A percentile compares a stretch with the other conserved stretches of the same genome.
These are phyloP conservation scores for Engraulis encrasicolus DNA, from an alignment of 2,113 vertebrate genomes.

Conservation along the genomic window DNA sequence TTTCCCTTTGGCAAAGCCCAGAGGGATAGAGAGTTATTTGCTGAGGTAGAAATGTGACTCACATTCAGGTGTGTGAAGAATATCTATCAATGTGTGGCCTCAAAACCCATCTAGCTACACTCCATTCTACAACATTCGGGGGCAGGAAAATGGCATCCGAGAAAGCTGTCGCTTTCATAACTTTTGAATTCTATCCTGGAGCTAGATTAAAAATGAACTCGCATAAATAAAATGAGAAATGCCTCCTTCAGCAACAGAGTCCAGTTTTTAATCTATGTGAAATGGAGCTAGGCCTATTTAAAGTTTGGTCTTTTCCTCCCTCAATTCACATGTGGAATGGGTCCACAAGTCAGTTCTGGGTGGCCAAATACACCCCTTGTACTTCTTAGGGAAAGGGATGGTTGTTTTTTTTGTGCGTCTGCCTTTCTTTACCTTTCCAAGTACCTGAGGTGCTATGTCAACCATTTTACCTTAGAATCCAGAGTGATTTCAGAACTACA, in stretches of 20 bases:
- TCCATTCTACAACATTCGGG: slow-evolving; percentile 15
- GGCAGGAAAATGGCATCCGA: background rate
- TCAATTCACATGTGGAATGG: background rate
- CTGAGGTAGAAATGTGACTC: slow-evolving; percentile 25
- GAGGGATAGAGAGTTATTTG: slow-evolving; percentile 19
- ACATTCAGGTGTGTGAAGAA: slow-evolving; percentile 22
- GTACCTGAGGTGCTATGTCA: no score
- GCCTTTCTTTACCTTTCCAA: no score
- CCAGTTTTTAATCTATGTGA: slow-evolving; percentile 16
- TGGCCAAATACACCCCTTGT: background rate
- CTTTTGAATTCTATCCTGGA: slow-evolving; percentile 12
- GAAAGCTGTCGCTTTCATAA: slow-evolving; percentile 10
- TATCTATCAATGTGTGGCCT: slow-evolving; percentile 28
- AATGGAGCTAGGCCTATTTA: slow-evolving; percentile 7
- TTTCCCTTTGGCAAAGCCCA: slow-evolving; percentile 2
- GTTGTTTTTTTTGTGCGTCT: background rate
- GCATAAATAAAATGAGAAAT: slow-evolving; percentile 15
- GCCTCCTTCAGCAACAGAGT: background rate
- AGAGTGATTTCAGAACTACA: no score
- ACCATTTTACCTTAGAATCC: no score
- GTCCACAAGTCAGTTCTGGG: background rate
- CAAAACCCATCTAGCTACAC: slow-evolving; percentile 6
- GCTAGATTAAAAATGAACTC: slow-evolving; percentile 16
- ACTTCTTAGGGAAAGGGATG: background rate
- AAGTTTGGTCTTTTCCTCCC: background rate